Base-by-base conservation (phyloP, 2,797 vertebrate genomes). In the Australoheros facetus region DNA sequence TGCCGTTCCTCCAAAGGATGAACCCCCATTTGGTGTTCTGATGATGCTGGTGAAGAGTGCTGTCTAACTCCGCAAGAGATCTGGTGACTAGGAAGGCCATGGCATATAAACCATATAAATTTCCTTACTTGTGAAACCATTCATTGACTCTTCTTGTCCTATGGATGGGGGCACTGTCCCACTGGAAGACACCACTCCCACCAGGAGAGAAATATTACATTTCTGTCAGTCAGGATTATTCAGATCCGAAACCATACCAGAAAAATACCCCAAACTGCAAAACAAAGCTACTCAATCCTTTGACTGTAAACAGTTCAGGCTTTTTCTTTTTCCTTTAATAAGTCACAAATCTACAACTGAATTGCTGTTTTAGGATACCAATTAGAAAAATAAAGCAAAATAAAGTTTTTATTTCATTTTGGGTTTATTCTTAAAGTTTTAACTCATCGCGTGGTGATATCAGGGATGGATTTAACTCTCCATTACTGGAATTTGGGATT, bases 401-500 rank as follows among this genome's bases (percentile, higher is more conserved):
- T 5, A 5, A 39, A 1, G 11, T 66, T 28, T 69, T 48, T 51
- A 69, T 30, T 48, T 69, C 23, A 8, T 51, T 69, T 21, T 26
- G 1, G 19, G 64, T 8, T 30, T 30, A 69, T 30, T n/a, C 62
- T 48, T 28, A 69, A 70, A 56, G 56, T 72, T 77, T 57, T 79
- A 85, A 71, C 39, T 82, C 64, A 58, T 78, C 37, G 32, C 10
- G 11, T 55, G 54, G 60, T 42, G 76, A 71, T 79, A 76, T 64
- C 73, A 82, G 82, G 85, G 57, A 30, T 55, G 17, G 48, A 79
- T 85, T 53, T 76, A 71, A 69, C 71, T 34, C 54, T 84, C 87
- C 75, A 87, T 87, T 83, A 80, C 58, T 73, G 70, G 34, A 75
- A 87, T 87, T 85, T 77, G 71, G 48, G 73, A 81, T 85, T 82